Percentiles rank a stretch among this genome's conserved stretches.
These are phyloP conservation scores for Trichonephila inaurata DNA, from an alignment of 1,140 invertebrate genomes.

Conservation along the genomic window DNA sequence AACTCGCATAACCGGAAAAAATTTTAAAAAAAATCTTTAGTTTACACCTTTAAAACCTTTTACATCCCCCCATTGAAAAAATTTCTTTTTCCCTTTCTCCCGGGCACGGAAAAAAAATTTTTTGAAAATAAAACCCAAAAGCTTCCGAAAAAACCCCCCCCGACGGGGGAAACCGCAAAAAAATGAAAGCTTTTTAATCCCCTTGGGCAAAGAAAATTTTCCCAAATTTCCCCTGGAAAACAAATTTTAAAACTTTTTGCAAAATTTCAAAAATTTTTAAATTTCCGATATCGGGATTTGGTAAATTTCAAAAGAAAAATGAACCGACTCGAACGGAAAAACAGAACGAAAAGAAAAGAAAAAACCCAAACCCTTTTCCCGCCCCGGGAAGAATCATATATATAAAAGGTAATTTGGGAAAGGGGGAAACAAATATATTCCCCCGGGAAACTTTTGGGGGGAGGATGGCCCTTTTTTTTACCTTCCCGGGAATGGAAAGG, in stretches of 20 bases:
- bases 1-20: not conserved
- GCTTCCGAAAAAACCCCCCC: not conserved
- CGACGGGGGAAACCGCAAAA: not conserved
- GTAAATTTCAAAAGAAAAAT: not conserved
- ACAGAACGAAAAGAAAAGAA: not conserved
- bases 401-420: conserved; percentile 38
- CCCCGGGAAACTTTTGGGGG: not conserved
- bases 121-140: not conserved
- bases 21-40: not conserved
- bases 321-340: not conserved
- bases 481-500: conserved; percentile 9
- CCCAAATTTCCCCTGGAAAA: not conserved
- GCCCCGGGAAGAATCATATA: not conserved
- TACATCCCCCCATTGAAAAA: not conserved
- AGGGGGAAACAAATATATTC: conserved; percentile 5
- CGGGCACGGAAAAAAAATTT: not conserved
- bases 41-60: not conserved
- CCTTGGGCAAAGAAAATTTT: not conserved
- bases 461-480: not conserved
- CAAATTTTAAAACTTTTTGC: not conserved
- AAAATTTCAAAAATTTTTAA: not conserved
- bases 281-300: not conserved
- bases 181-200: conserved; percentile 9
- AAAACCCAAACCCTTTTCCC: not conserved
- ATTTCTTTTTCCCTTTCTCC: not conserved